Evolutionary conservation across 1,140 invertebrate species (phyloP), one percentile per base, ranked within the genome.

Genomic region (Halictus rubicundus): DNA sequence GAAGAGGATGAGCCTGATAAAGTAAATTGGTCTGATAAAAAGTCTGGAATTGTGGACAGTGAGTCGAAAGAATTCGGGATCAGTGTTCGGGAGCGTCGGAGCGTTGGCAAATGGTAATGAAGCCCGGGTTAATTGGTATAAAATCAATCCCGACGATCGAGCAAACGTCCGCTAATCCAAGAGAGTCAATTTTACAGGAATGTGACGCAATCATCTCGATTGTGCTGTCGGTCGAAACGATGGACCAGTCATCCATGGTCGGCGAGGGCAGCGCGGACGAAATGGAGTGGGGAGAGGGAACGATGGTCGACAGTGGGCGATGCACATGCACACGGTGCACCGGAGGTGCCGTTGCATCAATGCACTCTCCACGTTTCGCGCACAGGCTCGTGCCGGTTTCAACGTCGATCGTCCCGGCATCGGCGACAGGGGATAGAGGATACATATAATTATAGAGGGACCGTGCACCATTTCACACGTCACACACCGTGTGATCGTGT

Each of bases 381-480:
- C 68, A 10, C 19, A 21, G 54, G 68, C 61, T 46, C 69, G 70
- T 72, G 76, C 69, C 65, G 68, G 69, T 72, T 64, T 60, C 77
- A 46, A 37, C 77, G 70, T 73, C 71, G 82, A 74, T 70, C 80
- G 77, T 49, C 49, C 61, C 78, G 65, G 54, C 78, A 70, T 78
- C 72, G 73, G 85, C 63, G 86, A 89, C 84, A 85, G 87, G 86
- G 88, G 87, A 90, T 87, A 88, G 42, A 46, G 89, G 90, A 91
- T 90, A 91, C 92, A 92, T 92, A 92, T 93, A 92, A 93, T 93
- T 93, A 93, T 90, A 88, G 84, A 87, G 71, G 80, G 81, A 80
- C 85, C 81, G 87, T 91, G 92, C 90, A 92, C 92, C 91, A 92
- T 93, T 93, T 92, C 92, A 92, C 92, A 92, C 89, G 90, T 93